These are phyloP conservation scores for Varanus komodoensis DNA, from an alignment of 2,113 vertebrate genomes.

Conservation along the genomic window DNA sequence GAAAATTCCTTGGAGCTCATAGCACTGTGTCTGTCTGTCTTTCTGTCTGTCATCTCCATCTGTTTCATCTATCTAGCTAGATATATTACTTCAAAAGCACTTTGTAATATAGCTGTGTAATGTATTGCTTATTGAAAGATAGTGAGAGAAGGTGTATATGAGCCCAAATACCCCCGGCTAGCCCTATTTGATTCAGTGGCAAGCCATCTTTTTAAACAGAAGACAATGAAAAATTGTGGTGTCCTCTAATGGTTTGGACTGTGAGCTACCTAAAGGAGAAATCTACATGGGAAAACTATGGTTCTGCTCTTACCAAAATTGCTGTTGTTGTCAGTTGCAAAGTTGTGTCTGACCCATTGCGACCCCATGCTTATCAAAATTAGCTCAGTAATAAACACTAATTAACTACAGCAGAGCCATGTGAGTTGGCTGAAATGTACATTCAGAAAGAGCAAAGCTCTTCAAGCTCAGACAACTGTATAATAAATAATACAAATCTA, in stretches of 20 bases:
- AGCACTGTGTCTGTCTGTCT: not conserved
- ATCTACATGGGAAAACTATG: slow-evolving; percentile 19
- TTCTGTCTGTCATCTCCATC: too few relatives aligned
- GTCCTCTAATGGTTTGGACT: slow-evolving; percentile 26
- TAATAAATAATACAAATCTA: not conserved
- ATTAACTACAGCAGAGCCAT: slow-evolving; percentile 16
- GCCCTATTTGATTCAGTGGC: not conserved
- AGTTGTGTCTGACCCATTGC: too few relatives aligned
- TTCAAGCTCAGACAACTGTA: slow-evolving; percentile 1
- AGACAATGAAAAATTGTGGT: not conserved
- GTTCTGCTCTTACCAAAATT: not conserved
- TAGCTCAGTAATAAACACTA: slow-evolving; percentile 25
- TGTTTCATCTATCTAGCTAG: not conserved
- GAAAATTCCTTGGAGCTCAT: slow-evolving; percentile 44
- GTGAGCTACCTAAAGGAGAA: not conserved
- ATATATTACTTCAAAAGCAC: slow-evolving; percentile 18
- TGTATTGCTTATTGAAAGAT: slow-evolving; percentile 26
- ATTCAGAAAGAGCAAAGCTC: slow-evolving; percentile 29
- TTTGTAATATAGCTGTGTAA: not conserved
- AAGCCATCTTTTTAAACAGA: slow-evolving; percentile 33
- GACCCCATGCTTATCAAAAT: slow-evolving; percentile 4
- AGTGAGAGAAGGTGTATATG: not conserved
- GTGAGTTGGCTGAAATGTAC: slow-evolving; percentile 12
- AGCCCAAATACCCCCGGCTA: not conserved
- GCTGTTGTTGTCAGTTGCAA: too few relatives aligned